These are phyloP conservation scores for Centruroides sculpturatus DNA, from an alignment of 1,140 invertebrate genomes.

Conservation along the genomic window DNA sequence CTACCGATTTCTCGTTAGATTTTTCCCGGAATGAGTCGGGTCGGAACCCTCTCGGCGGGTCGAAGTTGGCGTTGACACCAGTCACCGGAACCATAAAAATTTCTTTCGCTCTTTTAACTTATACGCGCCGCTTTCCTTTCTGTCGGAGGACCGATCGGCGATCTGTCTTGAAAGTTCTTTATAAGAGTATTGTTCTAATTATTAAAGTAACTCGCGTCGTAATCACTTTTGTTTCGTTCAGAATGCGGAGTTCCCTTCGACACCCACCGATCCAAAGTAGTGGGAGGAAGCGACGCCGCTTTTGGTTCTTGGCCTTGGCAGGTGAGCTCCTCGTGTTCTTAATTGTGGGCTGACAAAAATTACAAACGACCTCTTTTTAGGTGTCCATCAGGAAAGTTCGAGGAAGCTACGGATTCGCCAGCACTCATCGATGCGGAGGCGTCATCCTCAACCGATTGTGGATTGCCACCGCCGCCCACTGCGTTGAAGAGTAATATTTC, in stretches of 20 bases:
- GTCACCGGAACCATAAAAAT: too few species aligned
- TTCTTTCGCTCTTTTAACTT: too few species aligned
- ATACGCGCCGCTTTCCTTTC: too few species aligned
- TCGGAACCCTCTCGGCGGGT: too few species aligned
- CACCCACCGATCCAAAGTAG: slow-evolving; percentile 67
- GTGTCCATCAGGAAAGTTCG: slow-evolving; percentile 55
- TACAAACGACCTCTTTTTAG: slow-evolving; percentile 29
- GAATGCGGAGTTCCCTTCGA: slow-evolving; percentile 63
- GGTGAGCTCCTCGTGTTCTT: slow-evolving; percentile 25
- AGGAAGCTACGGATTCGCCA: slow-evolving; percentile 84
- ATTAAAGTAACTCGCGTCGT: too few species aligned
- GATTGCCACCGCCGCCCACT: slow-evolving; percentile 93
- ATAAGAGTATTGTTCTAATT: too few species aligned
- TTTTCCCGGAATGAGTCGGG: too few species aligned
- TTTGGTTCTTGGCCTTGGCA: slow-evolving; percentile 92
- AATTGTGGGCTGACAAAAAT: background rate
- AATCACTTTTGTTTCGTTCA: slow-evolving; percentile 14
- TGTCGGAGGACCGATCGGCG: too few species aligned
- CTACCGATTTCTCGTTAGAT: too few species aligned
- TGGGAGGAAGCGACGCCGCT: slow-evolving; percentile 73
- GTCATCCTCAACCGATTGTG: slow-evolving; percentile 85
- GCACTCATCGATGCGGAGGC: slow-evolving; percentile 82
- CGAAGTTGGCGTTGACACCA: too few species aligned
- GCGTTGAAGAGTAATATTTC: slow-evolving; percentile 69
- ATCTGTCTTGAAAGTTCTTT: too few species aligned